Evolutionary conservation across 1,140 invertebrate species (phyloP).

Genomic region (Hycleus cichorii): DNA sequence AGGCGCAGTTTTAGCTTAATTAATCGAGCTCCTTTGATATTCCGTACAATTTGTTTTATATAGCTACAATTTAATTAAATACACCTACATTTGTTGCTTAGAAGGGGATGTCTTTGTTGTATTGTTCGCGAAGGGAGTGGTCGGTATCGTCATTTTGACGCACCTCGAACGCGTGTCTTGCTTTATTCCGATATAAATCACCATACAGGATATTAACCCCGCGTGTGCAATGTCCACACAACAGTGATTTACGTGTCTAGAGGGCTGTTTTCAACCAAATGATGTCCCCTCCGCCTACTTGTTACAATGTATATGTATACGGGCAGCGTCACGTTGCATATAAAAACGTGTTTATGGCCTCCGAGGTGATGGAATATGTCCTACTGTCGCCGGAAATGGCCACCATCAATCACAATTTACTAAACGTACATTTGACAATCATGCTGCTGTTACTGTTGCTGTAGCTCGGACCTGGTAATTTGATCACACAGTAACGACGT

Average conservation of each 20-base stretch:
- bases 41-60: no score
- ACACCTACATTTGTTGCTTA: no score
- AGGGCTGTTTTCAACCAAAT: constrained; percentile 31
- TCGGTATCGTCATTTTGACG: no score
- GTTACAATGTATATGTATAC: constrained; percentile 26
- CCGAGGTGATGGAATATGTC: constrained; percentile 35
- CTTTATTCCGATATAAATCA: constrained; percentile 25
- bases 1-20: no score
- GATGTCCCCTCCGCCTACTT: constrained; percentile 27
- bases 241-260: constrained; percentile 39
- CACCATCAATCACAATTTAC: constrained; percentile 37
- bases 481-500: constrained; percentile 31
- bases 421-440: constrained; percentile 20
- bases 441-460: neutral
- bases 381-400: constrained; percentile 34
- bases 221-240: constrained; percentile 39
- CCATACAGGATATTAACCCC: constrained; percentile 37
- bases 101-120: no score
- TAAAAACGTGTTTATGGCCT: constrained; percentile 39
- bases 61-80: no score
- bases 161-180: no score
- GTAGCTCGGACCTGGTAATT: constrained; percentile 16
- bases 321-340: constrained; percentile 32
- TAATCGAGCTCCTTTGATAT: no score
- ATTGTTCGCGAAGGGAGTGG: no score